Percentiles rank a stretch among this genome's conserved stretches.
Evolutionary conservation across 2,113 vertebrate species (phyloP).

Genomic region (Tetraodon nigroviridis): DNA sequence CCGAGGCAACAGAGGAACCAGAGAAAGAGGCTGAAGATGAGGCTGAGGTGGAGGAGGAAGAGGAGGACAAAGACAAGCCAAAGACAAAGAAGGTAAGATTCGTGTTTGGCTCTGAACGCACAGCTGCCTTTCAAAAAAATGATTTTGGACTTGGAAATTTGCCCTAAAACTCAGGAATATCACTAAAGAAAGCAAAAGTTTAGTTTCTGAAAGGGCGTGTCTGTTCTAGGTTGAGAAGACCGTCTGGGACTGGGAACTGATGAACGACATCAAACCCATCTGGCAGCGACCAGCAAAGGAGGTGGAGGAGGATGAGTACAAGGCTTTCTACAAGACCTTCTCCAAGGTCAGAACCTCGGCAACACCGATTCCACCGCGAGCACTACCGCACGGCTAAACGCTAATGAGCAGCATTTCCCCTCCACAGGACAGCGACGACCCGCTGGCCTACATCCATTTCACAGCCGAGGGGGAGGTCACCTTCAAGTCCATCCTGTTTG

Average conservation of each 20-base stretch:
- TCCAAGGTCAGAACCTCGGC: constrained; percentile 78
- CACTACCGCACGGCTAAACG: background rate
- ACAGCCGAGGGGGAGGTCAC: constrained; percentile 98
- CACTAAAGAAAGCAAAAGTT: too few relatives aligned
- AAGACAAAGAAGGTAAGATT: constrained; percentile 91
- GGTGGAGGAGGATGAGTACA: constrained; percentile 97
- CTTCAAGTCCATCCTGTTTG: constrained; percentile 95
- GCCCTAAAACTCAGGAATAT: too few relatives aligned
- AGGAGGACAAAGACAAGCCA: constrained; percentile 93
- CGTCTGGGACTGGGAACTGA: constrained; percentile 98
- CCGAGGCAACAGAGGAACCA: constrained; percentile 79
- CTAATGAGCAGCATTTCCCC: too few relatives aligned
- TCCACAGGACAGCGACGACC: constrained; percentile 87
- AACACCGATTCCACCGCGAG: too few relatives aligned
- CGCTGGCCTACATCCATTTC: constrained; percentile 91
- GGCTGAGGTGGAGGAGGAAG: constrained; percentile 93
- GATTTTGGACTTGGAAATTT: too few relatives aligned
- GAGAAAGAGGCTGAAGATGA: constrained; percentile 90
- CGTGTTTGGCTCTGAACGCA: background rate
- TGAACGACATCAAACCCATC: constrained; percentile 99
- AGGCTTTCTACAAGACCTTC: constrained; percentile 97
- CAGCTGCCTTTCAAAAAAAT: too few relatives aligned
- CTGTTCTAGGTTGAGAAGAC: constrained; percentile 91
- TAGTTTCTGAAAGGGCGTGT: background rate
- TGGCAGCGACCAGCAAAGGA: constrained; percentile 96